A percentile compares a stretch with the other conserved stretches of the same genome.
These are phyloP conservation scores for Tympanoctomys barrerae DNA, from an alignment of 2,797 vertebrate species.

Conservation along the genomic window DNA sequence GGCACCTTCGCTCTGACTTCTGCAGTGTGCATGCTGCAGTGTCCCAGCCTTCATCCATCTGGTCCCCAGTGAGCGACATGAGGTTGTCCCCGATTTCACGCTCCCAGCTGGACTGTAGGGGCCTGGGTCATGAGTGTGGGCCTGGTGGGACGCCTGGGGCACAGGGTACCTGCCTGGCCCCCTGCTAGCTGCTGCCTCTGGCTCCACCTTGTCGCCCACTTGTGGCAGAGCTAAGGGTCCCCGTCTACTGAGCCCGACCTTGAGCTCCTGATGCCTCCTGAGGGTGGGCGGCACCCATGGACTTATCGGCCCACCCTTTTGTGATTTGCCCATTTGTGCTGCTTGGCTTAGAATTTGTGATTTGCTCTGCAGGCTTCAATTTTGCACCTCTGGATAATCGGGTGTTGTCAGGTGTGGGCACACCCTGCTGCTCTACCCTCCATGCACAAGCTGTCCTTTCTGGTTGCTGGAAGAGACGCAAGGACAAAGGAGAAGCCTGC, in stretches of 20 bases:
- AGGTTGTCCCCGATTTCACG: accelerated
- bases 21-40: too few relatives aligned
- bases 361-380: background rate
- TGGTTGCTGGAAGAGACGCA: background rate
- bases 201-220: background rate
- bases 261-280: background rate
- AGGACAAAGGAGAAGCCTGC: background rate
- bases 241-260: background rate
- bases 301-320: background rate
- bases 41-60: background rate
- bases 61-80: background rate
- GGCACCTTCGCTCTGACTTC: background rate
- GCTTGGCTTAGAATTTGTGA: background rate
- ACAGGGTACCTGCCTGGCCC: accelerated
- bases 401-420: background rate
- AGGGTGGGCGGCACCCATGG: background rate
- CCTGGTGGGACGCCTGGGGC: background rate
- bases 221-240: background rate
- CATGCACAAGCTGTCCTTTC: background rate
- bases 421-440: too few relatives aligned
- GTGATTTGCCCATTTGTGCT: background rate
- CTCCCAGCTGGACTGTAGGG: background rate
- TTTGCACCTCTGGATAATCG: background rate
- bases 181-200: background rate
- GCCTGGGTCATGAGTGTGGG: accelerated